Evolutionary conservation across 2,888 invertebrate genomes (phyloP).

Genomic region (Miltochrista miniata): DNA sequence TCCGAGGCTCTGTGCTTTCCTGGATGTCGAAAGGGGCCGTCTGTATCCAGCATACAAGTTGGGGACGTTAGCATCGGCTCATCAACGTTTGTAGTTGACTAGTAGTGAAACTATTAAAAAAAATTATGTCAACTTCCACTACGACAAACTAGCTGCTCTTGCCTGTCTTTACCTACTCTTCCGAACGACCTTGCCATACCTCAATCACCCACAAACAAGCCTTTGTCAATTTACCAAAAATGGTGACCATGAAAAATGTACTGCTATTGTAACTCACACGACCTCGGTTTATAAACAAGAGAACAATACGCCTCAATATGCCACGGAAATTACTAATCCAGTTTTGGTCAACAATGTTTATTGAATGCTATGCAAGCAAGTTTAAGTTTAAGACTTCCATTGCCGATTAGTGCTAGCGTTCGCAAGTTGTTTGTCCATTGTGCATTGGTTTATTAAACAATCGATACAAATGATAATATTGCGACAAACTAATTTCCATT

Average conservation of each 20-base stretch:
- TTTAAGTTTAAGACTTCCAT: constrained; percentile 1
- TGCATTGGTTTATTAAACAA: background rate
- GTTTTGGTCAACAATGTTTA: background rate
- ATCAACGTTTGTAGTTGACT: too few relatives aligned
- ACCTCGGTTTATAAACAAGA: background rate
- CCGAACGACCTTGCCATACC: background rate
- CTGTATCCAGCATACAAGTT: too few relatives aligned
- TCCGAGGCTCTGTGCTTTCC: too few relatives aligned
- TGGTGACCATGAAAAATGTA: background rate
- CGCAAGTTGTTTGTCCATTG: background rate
- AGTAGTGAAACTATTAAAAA: too few relatives aligned
- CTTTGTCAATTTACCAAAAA: background rate
- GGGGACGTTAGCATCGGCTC: too few relatives aligned
- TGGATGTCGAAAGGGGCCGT: too few relatives aligned
- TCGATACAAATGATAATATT: background rate
- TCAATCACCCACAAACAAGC: background rate
- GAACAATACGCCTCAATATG: constrained; percentile 1
- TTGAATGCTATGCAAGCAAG: background rate
- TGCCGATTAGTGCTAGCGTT: background rate
- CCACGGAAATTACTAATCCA: constrained; percentile 6
- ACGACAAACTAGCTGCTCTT: too few relatives aligned
- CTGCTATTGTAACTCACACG: background rate
- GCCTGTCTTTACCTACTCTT: too few relatives aligned
- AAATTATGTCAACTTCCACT: too few relatives aligned
- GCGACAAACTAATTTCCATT: background rate